These are phyloP conservation scores for Hypolimnas misippus DNA, from an alignment of 2,888 invertebrate genomes.

Conservation along the genomic window DNA sequence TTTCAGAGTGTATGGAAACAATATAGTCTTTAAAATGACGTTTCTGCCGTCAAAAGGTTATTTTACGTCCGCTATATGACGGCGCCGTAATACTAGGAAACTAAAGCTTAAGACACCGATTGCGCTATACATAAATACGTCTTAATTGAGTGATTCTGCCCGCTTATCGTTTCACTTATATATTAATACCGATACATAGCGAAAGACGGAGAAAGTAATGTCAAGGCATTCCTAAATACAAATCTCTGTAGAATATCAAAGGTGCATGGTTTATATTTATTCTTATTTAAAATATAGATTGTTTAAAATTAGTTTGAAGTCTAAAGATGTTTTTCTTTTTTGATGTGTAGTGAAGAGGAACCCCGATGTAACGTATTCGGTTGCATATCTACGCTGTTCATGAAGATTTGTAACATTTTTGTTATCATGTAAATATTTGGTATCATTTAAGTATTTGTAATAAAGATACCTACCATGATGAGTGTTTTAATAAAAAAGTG, in stretches of 20 bases:
- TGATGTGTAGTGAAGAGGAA: conserved; percentile 20
- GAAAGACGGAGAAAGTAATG: conserved; percentile 21
- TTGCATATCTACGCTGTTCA: conserved; percentile 27
- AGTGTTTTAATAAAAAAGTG: conserved; percentile 55
- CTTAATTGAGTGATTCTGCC: neutral
- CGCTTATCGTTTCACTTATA: neutral
- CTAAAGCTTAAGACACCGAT: too few relatives aligned
- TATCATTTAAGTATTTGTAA: conserved; percentile 71
- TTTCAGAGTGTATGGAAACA: too few relatives aligned
- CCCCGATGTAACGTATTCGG: conserved; percentile 17
- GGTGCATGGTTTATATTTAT: conserved; percentile 70
- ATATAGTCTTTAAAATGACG: too few relatives aligned
- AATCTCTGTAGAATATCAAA: conserved; percentile 54
- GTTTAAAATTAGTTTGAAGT: conserved; percentile 32
- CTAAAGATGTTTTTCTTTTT: conserved; percentile 32
- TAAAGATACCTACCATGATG: conserved; percentile 71
- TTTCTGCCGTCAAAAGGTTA: too few relatives aligned
- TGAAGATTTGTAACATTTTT: conserved; percentile 60
- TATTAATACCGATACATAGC: conserved; percentile 1
- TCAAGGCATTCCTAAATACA: conserved; percentile 38
- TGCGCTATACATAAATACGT: too few relatives aligned
- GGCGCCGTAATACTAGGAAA: too few relatives aligned
- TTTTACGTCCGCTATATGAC: too few relatives aligned
- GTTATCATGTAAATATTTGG: conserved; percentile 70
- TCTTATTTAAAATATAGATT: conserved; percentile 49